Evolutionary conservation across 30 jellyfish, hydroid and myxozoan genomes (phyloP).

Genomic region (Pelagia noctiluca): DNA sequence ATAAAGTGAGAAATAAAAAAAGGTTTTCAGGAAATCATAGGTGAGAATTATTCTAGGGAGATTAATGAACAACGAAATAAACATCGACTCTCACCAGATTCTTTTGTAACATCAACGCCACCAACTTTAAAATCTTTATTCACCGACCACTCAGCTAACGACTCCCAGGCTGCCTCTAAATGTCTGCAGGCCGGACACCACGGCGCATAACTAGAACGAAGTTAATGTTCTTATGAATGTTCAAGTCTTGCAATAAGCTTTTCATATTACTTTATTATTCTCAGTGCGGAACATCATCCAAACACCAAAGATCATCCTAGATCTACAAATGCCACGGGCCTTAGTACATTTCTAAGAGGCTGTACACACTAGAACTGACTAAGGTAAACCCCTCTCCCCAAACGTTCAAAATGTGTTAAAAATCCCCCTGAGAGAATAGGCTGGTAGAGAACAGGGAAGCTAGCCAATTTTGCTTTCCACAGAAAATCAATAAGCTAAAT

Average conservation of each 20-base stretch:
- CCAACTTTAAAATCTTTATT: conserved; percentile 69
- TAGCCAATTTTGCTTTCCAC: too few relatives aligned
- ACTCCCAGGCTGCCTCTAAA: conserved; percentile 81
- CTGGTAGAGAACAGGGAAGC: too few relatives aligned
- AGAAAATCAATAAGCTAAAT: too few relatives aligned
- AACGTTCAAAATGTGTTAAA: too few relatives aligned
- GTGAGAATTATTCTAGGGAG: neutral
- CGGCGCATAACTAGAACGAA: conserved; percentile 94
- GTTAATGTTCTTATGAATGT: too few relatives aligned
- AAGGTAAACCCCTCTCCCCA: neutral
- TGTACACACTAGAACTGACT: neutral
- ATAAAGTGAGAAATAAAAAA: neutral
- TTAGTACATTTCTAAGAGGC: neutral
- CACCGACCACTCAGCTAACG: conserved; percentile 80
- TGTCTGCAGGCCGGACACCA: conserved; percentile 99
- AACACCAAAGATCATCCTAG: neutral
- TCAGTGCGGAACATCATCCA: neutral
- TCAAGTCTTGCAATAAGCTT: too few relatives aligned
- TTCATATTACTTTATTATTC: neutral
- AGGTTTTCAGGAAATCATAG: neutral
- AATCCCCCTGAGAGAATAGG: too few relatives aligned
- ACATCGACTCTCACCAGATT: conserved; percentile 62
- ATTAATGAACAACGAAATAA: neutral
- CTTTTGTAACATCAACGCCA: conserved; percentile 89
- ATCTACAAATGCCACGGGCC: neutral